Percentiles rank a stretch among this genome's conserved stretches.
These are phyloP conservation scores for human (Homo sapiens) DNA, from an alignment of 2,113 vertebrate genomes.

Conservation along the genomic window GRCh38 chrX:147316501-147317000, in stretches of 20 bases:
- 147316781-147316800: background rate
- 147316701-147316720: background rate
- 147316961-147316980: background rate
- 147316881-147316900: background rate
- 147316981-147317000: background rate
- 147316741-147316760: background rate
- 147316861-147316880: background rate
- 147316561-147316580: background rate
- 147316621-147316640: background rate
- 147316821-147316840: background rate
- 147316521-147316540: background rate
- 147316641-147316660: background rate
- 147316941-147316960: background rate
- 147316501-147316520: background rate
- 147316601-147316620: background rate
- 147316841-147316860: background rate
- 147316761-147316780: background rate
- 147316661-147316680: background rate
- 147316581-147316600: background rate
- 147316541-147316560: background rate
- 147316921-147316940: background rate
- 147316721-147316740: background rate
- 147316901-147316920: background rate
- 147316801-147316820: background rate
- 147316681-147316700: background rate